Evolutionary conservation across 2,888 invertebrate genomes (phyloP).

Genomic region (Leptura quadrifasciata): DNA sequence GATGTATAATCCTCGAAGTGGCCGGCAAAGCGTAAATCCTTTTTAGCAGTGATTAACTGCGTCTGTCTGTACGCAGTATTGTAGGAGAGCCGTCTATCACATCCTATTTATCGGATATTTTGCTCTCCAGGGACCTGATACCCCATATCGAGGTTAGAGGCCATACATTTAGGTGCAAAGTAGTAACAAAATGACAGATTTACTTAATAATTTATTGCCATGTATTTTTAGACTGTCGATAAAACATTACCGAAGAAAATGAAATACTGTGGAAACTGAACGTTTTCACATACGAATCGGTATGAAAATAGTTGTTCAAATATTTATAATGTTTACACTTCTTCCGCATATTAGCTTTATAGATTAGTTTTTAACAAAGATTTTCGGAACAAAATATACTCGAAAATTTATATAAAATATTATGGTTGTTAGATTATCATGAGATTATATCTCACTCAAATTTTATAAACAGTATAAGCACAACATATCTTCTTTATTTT

Average conservation of each 20-base stretch:
- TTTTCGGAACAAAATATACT: too few species aligned
- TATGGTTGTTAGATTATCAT: too few species aligned
- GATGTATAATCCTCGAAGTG: slow-evolving; percentile 55
- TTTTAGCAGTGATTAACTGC: slow-evolving; percentile 58
- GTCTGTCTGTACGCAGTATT: slow-evolving; percentile 54
- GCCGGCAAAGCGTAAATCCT: slow-evolving; percentile 52
- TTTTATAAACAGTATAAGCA: too few species aligned
- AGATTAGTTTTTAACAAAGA: too few species aligned
- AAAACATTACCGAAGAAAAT: neutral
- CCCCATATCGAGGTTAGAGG: slow-evolving; percentile 36
- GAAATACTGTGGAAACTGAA: neutral
- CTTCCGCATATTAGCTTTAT: too few species aligned
- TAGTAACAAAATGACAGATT: neutral
- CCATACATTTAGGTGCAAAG: slow-evolving; percentile 24
- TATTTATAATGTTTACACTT: too few species aligned
- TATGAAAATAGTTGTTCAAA: too few species aligned
- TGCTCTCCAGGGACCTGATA: slow-evolving; percentile 44
- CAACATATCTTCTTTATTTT: too few species aligned
- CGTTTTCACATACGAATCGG: too few species aligned
- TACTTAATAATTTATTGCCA: slow-evolving; percentile 12
- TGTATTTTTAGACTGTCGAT: neutral
- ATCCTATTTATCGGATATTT: slow-evolving; percentile 57
- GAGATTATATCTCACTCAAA: too few species aligned
- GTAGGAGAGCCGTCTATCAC: slow-evolving; percentile 56
- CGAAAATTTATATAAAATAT: too few species aligned